A percentile compares a stretch with the other conserved stretches of the same genome.
Evolutionary conservation across 2,113 vertebrate genomes (phyloP).

Genomic region (Tragelaphus buxtoni): DNA sequence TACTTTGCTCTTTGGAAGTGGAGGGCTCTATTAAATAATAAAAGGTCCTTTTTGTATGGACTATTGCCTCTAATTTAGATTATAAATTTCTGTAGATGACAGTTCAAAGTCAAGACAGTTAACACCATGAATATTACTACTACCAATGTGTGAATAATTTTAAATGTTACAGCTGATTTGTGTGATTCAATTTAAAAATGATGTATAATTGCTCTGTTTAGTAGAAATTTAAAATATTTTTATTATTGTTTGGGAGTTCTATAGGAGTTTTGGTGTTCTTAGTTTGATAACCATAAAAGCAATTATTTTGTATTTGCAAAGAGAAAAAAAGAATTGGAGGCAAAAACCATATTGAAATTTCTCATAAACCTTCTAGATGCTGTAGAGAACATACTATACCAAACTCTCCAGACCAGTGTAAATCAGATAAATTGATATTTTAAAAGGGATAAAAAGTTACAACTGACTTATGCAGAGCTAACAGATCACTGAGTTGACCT

Average conservation of each 20-base stretch:
- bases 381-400: neutral
- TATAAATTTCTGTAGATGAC: slow-evolving; percentile 64
- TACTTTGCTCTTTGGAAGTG: slow-evolving; percentile 67
- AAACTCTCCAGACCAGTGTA: neutral
- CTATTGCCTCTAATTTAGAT: slow-evolving; percentile 59
- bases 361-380: neutral
- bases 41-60: slow-evolving; percentile 36
- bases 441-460: neutral
- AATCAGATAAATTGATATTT: neutral
- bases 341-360: neutral
- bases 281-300: neutral
- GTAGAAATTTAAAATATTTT: neutral
- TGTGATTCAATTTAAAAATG: slow-evolving; percentile 4
- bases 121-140: slow-evolving; percentile 29
- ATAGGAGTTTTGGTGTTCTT: neutral
- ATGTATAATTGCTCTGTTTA: neutral
- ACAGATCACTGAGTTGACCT: neutral
- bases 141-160: neutral
- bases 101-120: slow-evolving; percentile 67
- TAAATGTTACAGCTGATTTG: slow-evolving; percentile 41
- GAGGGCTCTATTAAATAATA: slow-evolving; percentile 44
- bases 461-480: neutral
- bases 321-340: neutral
- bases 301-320: neutral
- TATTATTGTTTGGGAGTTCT: neutral